Evolutionary conservation across 2,888 invertebrate species (phyloP).

Genomic region (Eupithecia inturbata): DNA sequence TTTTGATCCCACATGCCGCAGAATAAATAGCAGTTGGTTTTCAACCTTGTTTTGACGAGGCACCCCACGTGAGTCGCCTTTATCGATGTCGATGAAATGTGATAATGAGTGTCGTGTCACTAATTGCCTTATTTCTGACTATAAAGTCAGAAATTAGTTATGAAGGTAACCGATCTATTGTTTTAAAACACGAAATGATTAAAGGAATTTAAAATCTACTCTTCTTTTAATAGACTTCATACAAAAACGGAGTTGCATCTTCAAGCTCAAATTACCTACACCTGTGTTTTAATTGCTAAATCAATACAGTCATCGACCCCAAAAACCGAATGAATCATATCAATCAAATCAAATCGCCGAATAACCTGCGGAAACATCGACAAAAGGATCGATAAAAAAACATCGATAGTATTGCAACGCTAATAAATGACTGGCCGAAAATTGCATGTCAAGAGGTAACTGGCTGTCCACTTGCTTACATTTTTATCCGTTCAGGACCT

Average conservation of each 20-base stretch:
- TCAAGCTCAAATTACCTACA: slow-evolving; percentile 27
- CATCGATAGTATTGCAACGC: slow-evolving; percentile 53
- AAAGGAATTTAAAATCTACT: slow-evolving; percentile 5
- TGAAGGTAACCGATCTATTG: background rate
- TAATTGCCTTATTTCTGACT: background rate
- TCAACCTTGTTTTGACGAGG: slow-evolving; percentile 46
- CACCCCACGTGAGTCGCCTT: slow-evolving; percentile 49
- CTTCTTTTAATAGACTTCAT: slow-evolving; percentile 20
- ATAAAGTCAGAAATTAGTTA: background rate
- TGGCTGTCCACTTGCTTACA: slow-evolving; percentile 71
- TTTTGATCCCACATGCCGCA: slow-evolving; percentile 67
- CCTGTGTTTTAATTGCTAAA: slow-evolving; percentile 41
- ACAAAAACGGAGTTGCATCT: slow-evolving; percentile 30
- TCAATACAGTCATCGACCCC: slow-evolving; percentile 42
- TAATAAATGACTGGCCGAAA: slow-evolving; percentile 80
- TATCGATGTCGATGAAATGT: slow-evolving; percentile 49
- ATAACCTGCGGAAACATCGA: slow-evolving; percentile 50
- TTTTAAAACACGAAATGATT: background rate
- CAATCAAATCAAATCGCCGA: slow-evolving; percentile 40
- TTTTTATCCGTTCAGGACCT: slow-evolving; percentile 74
- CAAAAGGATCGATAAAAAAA: slow-evolving; percentile 46
- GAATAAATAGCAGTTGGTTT: slow-evolving; percentile 16
- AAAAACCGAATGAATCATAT: slow-evolving; percentile 35
- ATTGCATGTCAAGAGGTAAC: slow-evolving; percentile 82
- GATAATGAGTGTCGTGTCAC: slow-evolving; percentile 42